Base-by-base conservation (phyloP, 2,888 invertebrate genomes). In the Drosophila multiciliata region DNA sequence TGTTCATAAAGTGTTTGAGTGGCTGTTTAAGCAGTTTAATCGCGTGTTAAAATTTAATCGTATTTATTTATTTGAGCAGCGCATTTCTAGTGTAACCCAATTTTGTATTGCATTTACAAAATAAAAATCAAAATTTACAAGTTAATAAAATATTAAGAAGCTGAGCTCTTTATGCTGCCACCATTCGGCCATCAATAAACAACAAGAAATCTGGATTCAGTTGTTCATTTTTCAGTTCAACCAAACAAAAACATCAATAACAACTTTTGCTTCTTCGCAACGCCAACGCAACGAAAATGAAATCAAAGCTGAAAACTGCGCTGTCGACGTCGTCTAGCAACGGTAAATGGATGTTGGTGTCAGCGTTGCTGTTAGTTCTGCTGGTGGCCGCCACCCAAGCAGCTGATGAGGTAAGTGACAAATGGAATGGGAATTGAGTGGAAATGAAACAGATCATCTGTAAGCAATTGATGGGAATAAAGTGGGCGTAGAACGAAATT, bases 361-460 rank as follows among this genome's bases (percentile, higher is more conserved):
- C 75, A 49, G 61, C 76, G 49, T 26, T 82, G 78, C 75, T 85
- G 33, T 42, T 78, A 50, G 68, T 74, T 68, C 67, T 85, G 63
- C 70, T 85, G 66, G 73, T 66, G 66, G 83, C 74, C 69, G 61
- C 79, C 83, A 83, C 85, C 80, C 85, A 85, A 68, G 87, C 87
- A 72, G 77, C 80, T 82, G 87, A 85, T 75, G 87, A 85, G 85
- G 85, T 85, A 81, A 87, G 83, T 74, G 66, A 20, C 26, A 29
- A 59, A 53, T 40, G 45, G 52, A 50, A 69, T 26, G 35, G 55
- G 55, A 50, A 57, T 26, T 32, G 32, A 50, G 36, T 55, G 62
- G 54, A 75, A 70, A 11, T 62, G 32, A 20, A 70, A 68, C 64
- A 45, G 33, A 29, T 35, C 38, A 50, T 50, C 49, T 17, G 2